Percentiles rank a stretch among this genome's conserved stretches.
These are phyloP conservation scores for Drosophila diplacantha DNA, from an alignment of 2,888 invertebrate species.

Conservation along the genomic window DNA sequence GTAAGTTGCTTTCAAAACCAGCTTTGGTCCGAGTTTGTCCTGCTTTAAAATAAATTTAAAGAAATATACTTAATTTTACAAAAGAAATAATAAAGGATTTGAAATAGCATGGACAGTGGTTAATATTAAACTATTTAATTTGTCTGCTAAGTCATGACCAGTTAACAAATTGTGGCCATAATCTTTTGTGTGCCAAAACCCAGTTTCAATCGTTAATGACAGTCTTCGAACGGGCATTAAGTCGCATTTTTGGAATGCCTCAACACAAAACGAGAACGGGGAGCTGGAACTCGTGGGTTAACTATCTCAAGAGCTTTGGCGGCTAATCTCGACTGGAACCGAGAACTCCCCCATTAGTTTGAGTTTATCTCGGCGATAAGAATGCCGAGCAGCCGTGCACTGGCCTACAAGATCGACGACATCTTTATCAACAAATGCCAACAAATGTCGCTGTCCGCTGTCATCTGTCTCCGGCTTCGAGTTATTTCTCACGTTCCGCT, in stretches of 20 bases:
- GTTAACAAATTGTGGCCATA: background rate
- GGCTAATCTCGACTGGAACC: background rate
- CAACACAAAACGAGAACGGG: background rate
- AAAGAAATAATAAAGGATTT: too few relatives aligned
- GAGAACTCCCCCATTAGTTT: slow-evolving; percentile 18
- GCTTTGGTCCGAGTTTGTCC: background rate
- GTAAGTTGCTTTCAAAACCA: slow-evolving; percentile 11
- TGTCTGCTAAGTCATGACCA: background rate
- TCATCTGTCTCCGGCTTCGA: slow-evolving; percentile 27
- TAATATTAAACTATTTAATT: background rate
- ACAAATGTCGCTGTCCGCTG: slow-evolving; percentile 13
- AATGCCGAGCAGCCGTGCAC: slow-evolving; percentile 19
- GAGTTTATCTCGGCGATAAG: slow-evolving; percentile 30
- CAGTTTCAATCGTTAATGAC: background rate
- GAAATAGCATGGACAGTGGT: background rate
- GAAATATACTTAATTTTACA: too few relatives aligned
- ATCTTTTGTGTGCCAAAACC: background rate
- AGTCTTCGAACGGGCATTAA: background rate
- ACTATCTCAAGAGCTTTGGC: slow-evolving; percentile 14
- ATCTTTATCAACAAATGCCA: slow-evolving; percentile 47
- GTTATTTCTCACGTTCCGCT: slow-evolving; percentile 61
- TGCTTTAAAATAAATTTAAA: background rate
- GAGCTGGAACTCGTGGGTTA: slow-evolving; percentile 18
- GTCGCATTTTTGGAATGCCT: slow-evolving; percentile 1
- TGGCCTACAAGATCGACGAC: slow-evolving; percentile 32